Evolutionary conservation across 2,113 vertebrate species (phyloP), one percentile per base, ranked within the genome.

Genomic region (Stigmatopora nigra): DNA sequence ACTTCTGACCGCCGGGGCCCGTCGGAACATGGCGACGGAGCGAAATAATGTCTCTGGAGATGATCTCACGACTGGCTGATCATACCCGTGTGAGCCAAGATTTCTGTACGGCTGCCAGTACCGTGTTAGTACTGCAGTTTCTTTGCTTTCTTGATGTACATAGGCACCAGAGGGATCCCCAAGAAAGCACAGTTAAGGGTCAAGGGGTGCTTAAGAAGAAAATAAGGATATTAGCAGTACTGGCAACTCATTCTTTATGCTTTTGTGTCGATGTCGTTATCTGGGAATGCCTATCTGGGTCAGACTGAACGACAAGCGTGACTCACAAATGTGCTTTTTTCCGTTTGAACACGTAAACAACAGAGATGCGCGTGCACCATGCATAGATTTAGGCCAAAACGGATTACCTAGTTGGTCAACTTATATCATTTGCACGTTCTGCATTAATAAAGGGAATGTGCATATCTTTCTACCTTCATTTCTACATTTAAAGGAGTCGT

Each of bases 271-370:
- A 13, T 70, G 60, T 36, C 5, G 3, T 47, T 73, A 46, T 41
- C 69, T 51, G 19, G 65, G 73, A 62, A 68, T 49, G 63, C 45
- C 69, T 68, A 85, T 77, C 71, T 85, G 77, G 81, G 83, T 85
- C 81, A 82, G 68, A 69, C 63, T 61, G 66, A 65, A 58, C 35
- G 38, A 52, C 46, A 51, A 49, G n/a, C 4, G 61, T 64, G 71
- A 78, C 55, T 77, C 69, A 66, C 70, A 56, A 71, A 51, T 58
- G 44, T 41, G 38, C 9, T 68, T 70, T 66, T 59, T 64, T n/a
- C 46, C 64, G 52, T 67, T 69, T 65, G 19, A 63, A 63, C 45
- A 38, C n/a, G 35, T 16, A 38, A 35, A 11, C 15, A 19, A 59
- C 11, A n/a, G 35, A 16, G 25, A 9, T 59, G 11, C 35, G 57